Evolutionary conservation across 2,888 invertebrate species (phyloP), one percentile per base, ranked within the genome.

Genomic region (Scaptomyza cyrtandrae): DNA sequence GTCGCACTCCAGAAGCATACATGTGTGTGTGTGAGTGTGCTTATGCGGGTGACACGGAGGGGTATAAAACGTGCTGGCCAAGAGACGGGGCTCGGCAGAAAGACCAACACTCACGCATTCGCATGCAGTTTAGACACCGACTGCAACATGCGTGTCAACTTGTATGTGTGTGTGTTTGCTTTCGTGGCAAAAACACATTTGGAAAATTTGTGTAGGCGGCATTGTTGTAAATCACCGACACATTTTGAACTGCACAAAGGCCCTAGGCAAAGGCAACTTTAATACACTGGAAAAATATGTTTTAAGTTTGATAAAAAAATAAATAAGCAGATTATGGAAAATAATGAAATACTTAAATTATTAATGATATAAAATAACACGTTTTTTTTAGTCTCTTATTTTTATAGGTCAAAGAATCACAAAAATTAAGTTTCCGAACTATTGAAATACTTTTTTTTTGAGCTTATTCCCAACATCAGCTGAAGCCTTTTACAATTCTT

Each of bases 151-250:
- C 83, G 81, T 83, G 86, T 75, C 84, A 86, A 83, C 83, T 73
- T 60, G n/a, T 79, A 69, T 57, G 24, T 58, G 31, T 43, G 57
- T 59, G n/a, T 41, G 84, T 76, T 83, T 84, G 84, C 81, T 60
- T 81, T 83, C 87, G 80, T 81, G 85, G 84, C 84, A 77, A 85
- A 86, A 85, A 83, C 88, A 88, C 88, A 88, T 86, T 88, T 86
- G 79, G 81, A 80, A 79, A 80, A 84, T 85, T 87, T 84, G 80
- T 79, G 80, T 75, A 81, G 78, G 87, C 78, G 85, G 79, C 84
- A 88, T 80, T 84, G 86, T 86, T 88, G 80, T 88, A 88, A 88
- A 80, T 86, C 81, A 83, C 83, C 85, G 61, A 86, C 83, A 83
- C 81, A 82, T 82, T 81, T 82, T 80, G 77, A 77, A 62, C 67